These are phyloP conservation scores for Rhizomys pruinosus DNA, from an alignment of 2,113 vertebrate species.

Conservation along the genomic window DNA sequence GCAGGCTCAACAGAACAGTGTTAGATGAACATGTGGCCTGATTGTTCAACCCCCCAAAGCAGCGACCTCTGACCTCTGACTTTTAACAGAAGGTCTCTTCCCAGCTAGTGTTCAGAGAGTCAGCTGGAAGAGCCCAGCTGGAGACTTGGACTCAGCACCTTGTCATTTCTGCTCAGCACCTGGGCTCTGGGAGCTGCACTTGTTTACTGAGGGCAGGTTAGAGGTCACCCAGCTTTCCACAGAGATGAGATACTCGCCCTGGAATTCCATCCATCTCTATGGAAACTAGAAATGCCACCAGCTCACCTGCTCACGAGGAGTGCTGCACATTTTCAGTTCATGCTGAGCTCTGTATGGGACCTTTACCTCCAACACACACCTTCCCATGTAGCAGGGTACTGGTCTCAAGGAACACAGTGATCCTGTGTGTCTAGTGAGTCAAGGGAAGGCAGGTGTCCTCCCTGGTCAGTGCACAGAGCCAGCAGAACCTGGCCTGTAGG, in stretches of 20 bases:
- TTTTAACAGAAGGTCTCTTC: not conserved
- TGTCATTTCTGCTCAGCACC: not conserved
- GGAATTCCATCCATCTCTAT: not conserved
- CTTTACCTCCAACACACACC: accelerated
- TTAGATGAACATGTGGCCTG: accelerated
- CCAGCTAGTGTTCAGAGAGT: not conserved
- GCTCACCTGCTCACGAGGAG: not conserved
- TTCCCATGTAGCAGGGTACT: too few species aligned
- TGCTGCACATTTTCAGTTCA: accelerated
- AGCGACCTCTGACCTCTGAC: not conserved
- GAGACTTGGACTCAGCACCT: not conserved
- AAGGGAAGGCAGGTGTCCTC: not conserved
- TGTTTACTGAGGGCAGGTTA: not conserved
- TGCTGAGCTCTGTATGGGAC: accelerated
- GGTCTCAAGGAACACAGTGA: too few species aligned
- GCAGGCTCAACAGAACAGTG: not conserved
- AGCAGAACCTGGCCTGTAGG: not conserved
- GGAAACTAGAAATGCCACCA: not conserved
- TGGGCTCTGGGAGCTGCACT: not conserved
- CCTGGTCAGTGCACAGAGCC: not conserved
- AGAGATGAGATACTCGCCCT: not conserved
- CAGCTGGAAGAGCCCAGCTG: not conserved
- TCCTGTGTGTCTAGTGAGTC: not conserved
- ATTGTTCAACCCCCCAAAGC: accelerated
- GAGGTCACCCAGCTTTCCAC: slow-evolving; percentile 17